Evolutionary conservation across 2,797 vertebrate genomes (phyloP).

Genomic region (Diplodus puntazzo): DNA sequence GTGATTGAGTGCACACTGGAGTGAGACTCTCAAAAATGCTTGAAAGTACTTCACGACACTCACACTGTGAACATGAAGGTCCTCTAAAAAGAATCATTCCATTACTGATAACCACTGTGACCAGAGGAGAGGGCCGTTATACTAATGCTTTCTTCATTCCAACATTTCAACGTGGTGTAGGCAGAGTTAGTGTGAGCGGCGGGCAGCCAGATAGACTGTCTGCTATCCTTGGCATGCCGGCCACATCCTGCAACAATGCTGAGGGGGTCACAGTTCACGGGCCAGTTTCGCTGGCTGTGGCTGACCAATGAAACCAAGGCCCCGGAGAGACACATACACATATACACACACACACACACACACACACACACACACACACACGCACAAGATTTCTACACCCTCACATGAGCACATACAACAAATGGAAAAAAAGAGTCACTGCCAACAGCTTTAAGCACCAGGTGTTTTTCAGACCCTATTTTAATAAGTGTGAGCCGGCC

Average conservation of each 20-base stretch:
- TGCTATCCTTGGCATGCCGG: conserved; percentile 71
- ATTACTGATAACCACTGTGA: conserved; percentile 1
- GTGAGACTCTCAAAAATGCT: conserved; percentile 5
- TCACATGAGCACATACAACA: conserved; percentile 44
- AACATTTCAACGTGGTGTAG: conserved; percentile 25
- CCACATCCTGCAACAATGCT: conserved; percentile 73
- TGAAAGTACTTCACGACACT: conserved; percentile 19
- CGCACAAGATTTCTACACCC: conserved; percentile 29
- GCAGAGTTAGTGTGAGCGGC: conserved; percentile 42
- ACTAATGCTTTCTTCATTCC: conserved; percentile 11
- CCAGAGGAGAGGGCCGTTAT: conserved; percentile 8
- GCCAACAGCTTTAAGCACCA: conserved; percentile 67
- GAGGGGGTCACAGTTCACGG: conserved; percentile 65
- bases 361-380: background rate
- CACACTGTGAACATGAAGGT: background rate
- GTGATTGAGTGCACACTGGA: conserved; percentile 7
- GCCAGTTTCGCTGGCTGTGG: conserved; percentile 42
- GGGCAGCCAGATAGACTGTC: conserved; percentile 70
- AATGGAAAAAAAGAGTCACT: conserved; percentile 56
- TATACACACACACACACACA: background rate
- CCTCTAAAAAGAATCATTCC: background rate
- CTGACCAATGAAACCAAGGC: conserved; percentile 40
- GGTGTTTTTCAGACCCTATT: conserved; percentile 61
- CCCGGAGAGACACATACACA: background rate
- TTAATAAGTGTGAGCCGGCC: conserved; percentile 64